A percentile compares a stretch with the other conserved stretches of the same genome.
phyloP scores from a whole-genome alignment of 2,888 invertebrate genomes.

The Pristionchus entomophagus region DNA sequence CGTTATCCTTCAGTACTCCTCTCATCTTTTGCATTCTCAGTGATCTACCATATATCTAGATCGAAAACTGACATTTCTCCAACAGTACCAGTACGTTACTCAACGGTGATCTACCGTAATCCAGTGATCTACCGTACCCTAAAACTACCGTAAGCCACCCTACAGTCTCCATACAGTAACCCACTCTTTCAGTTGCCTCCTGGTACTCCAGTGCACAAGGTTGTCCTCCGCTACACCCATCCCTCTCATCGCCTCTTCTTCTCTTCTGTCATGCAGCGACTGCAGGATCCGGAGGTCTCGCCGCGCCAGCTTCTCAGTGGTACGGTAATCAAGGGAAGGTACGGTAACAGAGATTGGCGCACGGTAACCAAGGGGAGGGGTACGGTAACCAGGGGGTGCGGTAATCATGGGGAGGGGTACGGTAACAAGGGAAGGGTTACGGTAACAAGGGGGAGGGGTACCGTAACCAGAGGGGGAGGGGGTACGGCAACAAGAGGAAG shows the following conservation, averaged over 20 bases:
- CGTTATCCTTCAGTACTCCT: no score
- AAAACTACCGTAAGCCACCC: no score
- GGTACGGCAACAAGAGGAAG: not conserved
- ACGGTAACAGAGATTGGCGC: not conserved
- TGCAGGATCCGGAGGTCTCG: conserved; percentile 24
- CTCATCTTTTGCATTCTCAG: no score
- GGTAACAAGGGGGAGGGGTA: not conserved
- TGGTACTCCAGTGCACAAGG: not conserved
- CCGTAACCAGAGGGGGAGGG: not conserved
- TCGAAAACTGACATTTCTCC: no score
- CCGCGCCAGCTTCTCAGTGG: not conserved
- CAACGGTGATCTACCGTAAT: no score
- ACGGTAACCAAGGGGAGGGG: not conserved
- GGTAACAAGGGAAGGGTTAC: not conserved
- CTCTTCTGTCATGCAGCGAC: conserved; percentile 1
- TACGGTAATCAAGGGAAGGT: not conserved
- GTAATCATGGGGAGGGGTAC: not conserved
- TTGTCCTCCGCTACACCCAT: not conserved
- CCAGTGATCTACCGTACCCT: no score
- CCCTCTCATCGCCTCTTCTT: not conserved
- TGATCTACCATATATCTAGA: no score
- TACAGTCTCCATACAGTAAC: no score
- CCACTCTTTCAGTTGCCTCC: not conserved
- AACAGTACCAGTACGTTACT: no score
- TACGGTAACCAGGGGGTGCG: not conserved